These are phyloP conservation scores for Megaptera novaeangliae DNA, from an alignment of 2,113 vertebrate species.

Conservation along the genomic window DNA sequence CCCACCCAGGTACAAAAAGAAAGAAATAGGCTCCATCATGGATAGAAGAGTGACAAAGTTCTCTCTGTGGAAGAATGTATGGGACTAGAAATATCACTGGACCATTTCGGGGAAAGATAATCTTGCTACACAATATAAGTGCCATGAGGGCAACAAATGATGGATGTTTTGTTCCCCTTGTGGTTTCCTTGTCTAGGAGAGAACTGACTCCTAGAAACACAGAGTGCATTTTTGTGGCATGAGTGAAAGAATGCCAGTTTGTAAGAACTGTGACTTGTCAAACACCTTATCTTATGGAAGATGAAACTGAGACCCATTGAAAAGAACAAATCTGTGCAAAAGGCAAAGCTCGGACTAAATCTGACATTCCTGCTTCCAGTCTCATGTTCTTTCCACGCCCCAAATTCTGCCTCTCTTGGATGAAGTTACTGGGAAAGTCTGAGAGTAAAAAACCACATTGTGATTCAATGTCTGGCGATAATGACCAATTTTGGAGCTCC, in stretches of 20 bases:
- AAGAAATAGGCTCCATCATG: not conserved
- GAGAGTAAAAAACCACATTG: conserved; percentile 41
- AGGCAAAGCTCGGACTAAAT: not conserved
- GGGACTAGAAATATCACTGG: not conserved
- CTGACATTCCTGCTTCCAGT: not conserved
- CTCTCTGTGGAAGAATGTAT: not conserved
- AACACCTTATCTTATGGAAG: not conserved
- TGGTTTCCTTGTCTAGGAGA: not conserved
- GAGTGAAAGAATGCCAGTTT: not conserved
- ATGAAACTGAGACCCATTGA: not conserved
- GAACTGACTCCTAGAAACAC: not conserved
- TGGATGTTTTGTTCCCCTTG: not conserved
- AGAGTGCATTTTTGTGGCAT: not conserved
- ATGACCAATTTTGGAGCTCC: conserved; percentile 43
- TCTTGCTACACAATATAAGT: not conserved
- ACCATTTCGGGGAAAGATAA: not conserved
- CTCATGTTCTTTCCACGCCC: not conserved
- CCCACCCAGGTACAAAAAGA: not conserved
- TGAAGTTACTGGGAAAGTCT: conserved; percentile 29
- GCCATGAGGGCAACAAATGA: not conserved
- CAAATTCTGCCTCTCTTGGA: not conserved
- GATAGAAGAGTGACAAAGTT: not conserved
- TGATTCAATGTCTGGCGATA: not conserved
- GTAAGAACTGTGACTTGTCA: not conserved
- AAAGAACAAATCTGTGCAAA: not conserved